Evolutionary conservation across 2,797 vertebrate species (phyloP), one percentile per base, ranked within the genome.

Genomic region (Buphagus erythrorhynchus): DNA sequence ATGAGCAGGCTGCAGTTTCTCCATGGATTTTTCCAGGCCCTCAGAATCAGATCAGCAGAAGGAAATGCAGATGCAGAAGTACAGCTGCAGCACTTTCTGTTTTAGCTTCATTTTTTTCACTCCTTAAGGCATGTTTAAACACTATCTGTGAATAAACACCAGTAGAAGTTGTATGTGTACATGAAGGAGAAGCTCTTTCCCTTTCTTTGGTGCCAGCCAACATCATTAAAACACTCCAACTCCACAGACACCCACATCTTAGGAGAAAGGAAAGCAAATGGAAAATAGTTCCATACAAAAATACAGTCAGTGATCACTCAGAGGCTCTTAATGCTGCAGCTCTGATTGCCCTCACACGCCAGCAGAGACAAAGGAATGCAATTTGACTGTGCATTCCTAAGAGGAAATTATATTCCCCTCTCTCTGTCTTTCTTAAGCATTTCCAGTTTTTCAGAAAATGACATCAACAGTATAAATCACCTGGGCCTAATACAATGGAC

Each of bases 281-380:
- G 75, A 54, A 74, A 91, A 85, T 0, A 71, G 42, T 33, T 87
- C 68, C 54, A 35, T 6, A 6, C 16, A 15, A 57, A 93, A 92
- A 80, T 36, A 38, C 33, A 19, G 28, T 2, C 29, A 75, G 67
- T 13, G 75, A 91, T 66, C 84, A 83, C 61, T 87, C 72, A 29
- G 68, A 88, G 58, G 54, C 75, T 87, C 88, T 93, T 78, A 83
- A 67, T 35, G 55, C 78, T 72, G 36, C 87, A 46, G 68, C 76
- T 72, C 75, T 90, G 65, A 94, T 93, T 93, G 91, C 79, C 85
- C 89, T 66, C 29, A 38, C 6, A 78, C 0, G 0, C 58, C 67
- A 61, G 54, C 29, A 91, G 85, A 96, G 91, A 91, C 94, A 97
- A 95, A 97, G 92, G 69, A 95, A 95, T 68, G 87, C 82, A 93